Evolutionary conservation across 2,888 invertebrate genomes (phyloP).

Genomic region (Hemistola chrysoprasaria): DNA sequence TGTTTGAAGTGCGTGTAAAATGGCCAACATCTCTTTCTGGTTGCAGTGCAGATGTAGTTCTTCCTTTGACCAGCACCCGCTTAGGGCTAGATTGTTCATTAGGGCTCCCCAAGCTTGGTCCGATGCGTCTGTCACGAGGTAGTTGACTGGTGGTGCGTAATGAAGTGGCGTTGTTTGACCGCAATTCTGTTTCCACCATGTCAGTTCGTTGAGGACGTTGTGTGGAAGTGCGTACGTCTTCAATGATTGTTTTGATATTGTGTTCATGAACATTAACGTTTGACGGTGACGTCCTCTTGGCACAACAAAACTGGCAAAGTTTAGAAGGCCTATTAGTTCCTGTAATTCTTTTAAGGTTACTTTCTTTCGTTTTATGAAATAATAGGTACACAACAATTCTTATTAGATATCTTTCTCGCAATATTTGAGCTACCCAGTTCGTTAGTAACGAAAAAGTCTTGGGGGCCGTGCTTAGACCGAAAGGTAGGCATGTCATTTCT

Average conservation of each 20-base stretch:
- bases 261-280: neutral
- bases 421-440: slow-evolving; percentile 29
- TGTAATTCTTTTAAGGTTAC: slow-evolving; percentile 3
- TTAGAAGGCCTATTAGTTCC: slow-evolving; percentile 6
- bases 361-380: no score
- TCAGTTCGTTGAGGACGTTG: neutral
- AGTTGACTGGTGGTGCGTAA: slow-evolving; percentile 2
- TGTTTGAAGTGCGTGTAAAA: slow-evolving; percentile 1
- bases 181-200: slow-evolving; percentile 4
- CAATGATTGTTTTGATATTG: neutral
- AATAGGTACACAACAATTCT: slow-evolving; percentile 24
- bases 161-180: neutral
- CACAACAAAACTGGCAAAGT: slow-evolving; percentile 10
- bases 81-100: neutral
- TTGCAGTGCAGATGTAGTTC: slow-evolving; percentile 10
- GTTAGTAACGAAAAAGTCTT: slow-evolving; percentile 27
- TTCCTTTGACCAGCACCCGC: neutral
- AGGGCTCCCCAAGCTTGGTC: slow-evolving; percentile 11
- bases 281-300: slow-evolving; percentile 7
- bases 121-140: slow-evolving; percentile 11
- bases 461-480: slow-evolving; percentile 35
- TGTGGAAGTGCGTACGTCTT: neutral
- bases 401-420: slow-evolving; percentile 21
- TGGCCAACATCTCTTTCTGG: slow-evolving; percentile 3
- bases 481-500: slow-evolving; percentile 37